Evolutionary conservation across 2,113 vertebrate genomes (phyloP), one percentile per base, ranked within the genome.

Genomic region (Collichthys lucidus): DNA sequence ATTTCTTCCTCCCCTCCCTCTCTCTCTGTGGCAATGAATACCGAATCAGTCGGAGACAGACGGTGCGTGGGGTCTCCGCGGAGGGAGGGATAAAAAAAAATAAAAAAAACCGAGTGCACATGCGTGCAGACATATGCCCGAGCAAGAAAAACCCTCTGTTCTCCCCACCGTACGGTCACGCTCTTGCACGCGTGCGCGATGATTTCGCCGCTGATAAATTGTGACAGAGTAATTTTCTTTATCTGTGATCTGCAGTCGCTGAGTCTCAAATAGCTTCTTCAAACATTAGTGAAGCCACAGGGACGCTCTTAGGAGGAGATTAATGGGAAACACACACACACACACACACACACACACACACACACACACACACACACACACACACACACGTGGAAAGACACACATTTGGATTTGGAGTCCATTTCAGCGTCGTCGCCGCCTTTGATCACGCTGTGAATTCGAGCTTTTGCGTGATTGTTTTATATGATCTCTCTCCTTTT

Each of bases 41-140:
- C 76, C 40, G 75, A 86, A 83, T 88, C 91, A 83, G 85, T 35
- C 44, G 1, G 83, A 87, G 87, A 87, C 92, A 91, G 91, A 79
- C 80, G 80, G 84, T 88, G 89, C 74, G 88, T 90, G 87, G 89
- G 86, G 86, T 91, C 82, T 89, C 88, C 78, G 75, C 11, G 8
- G 82, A 88, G 90, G 81, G 4, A 82, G 70, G 71, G 44, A 65
- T 78, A 57, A 77, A 87, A 68, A 68, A 73, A 84, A 74, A 31
- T 0, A 5, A 74, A 46, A 70, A 47, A 77, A 55, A n/a, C n/a
- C 67, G 56, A 4, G n/a, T 40, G 59, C 42, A 60, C 66, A 55
- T n/a, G 26, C 50, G 12, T 49, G 11, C 66, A 53, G 75, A 74
- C 91, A 89, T 84, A 90, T 84, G 88, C 79, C 40, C 10, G 19